phyloP scores from a whole-genome alignment of 2,113 vertebrate species.

The Sprattus sprattus region DNA sequence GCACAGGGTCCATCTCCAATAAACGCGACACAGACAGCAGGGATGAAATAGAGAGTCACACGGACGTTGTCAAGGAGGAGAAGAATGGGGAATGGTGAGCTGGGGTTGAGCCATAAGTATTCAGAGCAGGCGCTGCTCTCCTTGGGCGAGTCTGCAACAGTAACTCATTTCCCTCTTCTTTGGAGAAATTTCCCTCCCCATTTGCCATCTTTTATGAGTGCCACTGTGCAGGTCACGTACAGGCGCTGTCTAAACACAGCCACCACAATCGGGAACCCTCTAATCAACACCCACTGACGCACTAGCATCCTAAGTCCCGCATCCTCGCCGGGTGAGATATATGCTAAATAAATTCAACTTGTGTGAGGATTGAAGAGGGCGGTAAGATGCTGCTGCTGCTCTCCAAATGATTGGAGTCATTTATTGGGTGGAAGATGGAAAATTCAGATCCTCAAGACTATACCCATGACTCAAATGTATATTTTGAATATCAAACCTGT shows the following conservation, averaged over 20 bases:
- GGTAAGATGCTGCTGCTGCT: not conserved
- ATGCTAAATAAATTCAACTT: slow-evolving; percentile 3
- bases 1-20: slow-evolving; percentile 64
- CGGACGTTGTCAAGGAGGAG: not conserved
- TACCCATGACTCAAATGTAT: not conserved
- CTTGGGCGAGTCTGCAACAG: not conserved
- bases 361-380: not conserved
- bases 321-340: not conserved
- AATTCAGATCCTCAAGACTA: not conserved
- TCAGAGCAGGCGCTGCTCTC: not conserved
- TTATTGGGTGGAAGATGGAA: not conserved
- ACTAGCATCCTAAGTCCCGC: not conserved
- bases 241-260: not conserved
- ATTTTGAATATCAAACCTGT: not conserved
- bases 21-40: slow-evolving; percentile 56
- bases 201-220: not conserved
- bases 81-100: slow-evolving; percentile 28
- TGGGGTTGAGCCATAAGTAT: slow-evolving; percentile 8
- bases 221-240: not conserved
- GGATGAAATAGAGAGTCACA: slow-evolving; percentile 30
- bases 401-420: slow-evolving; percentile 3
- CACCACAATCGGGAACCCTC: not conserved
- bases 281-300: slow-evolving; percentile 5
- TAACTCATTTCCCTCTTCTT: not conserved
- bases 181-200: not conserved